Evolutionary conservation across 1,140 invertebrate genomes (phyloP), one percentile per base, ranked within the genome.

Genomic region (Phthorimaea operculella): DNA sequence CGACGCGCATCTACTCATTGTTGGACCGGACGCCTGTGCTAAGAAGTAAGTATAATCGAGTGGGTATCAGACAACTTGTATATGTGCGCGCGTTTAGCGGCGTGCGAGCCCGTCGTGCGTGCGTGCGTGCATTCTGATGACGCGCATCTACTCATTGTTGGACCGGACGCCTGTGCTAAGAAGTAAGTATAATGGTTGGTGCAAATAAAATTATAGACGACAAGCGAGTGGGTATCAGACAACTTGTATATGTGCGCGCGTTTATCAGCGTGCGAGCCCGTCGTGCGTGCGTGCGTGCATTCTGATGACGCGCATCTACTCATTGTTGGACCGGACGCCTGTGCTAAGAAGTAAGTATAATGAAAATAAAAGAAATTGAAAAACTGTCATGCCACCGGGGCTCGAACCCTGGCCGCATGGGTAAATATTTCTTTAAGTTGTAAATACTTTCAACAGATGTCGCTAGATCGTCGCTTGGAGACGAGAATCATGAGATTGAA

Each of bases 331-430:
- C 60, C 72, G 0, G 62, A 68, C 10, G 72, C 68, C 0, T 65
- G 68, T 51, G 77, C 68, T 21, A 78, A 76, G 21, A 74, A 68
- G 73, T 78, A 57, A 52, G 58, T 58, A 28, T 28, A 28, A 28
- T 28, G 21, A n/a, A n/a, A n/a, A n/a, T n/a, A n/a, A n/a, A n/a
- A n/a, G n/a, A n/a, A n/a, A n/a, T n/a, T n/a, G n/a, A n/a, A n/a
- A n/a, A n/a, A n/a, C n/a, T n/a, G n/a, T n/a, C n/a, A n/a, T n/a
- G n/a, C n/a, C n/a, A n/a, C n/a, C n/a, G n/a, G n/a, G n/a, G n/a
- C n/a, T n/a, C n/a, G n/a, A n/a, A n/a, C n/a, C n/a, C n/a, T n/a
- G n/a, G n/a, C n/a, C n/a, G n/a, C n/a, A n/a, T n/a, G n/a, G n/a
- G n/a, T n/a, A n/a, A n/a, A n/a, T n/a, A n/a, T n/a, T n/a, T n/a